Conservation (phyloP, 2,113 vertebrate species). For the Poicephalus meyeri region DNA sequence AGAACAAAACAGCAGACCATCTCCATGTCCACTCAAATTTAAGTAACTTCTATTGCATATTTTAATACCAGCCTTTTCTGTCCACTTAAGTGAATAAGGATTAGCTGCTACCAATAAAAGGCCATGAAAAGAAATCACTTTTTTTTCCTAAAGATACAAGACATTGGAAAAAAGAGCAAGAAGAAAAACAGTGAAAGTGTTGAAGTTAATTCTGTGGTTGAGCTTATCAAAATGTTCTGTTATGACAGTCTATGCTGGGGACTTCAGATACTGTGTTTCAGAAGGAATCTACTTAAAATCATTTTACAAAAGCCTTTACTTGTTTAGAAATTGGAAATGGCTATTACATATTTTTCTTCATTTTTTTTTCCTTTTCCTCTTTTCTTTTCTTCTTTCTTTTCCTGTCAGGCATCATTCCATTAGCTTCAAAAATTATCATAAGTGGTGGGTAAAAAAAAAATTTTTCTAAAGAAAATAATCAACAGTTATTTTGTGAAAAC, state of each 20-base stretch:
- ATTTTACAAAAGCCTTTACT: not conserved
- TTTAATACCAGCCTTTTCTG: not conserved
- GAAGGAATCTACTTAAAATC: not conserved
- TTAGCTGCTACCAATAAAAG: not conserved
- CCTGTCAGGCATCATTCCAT: not conserved
- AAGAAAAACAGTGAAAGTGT: not conserved
- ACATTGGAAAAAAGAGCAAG: not conserved
- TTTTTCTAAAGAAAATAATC: not conserved
- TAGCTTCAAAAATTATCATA: not conserved
- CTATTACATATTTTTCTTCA: accelerated
- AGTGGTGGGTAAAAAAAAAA: not conserved
- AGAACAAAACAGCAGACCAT: not conserved
- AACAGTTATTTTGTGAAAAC: not conserved
- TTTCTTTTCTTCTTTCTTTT: too few relatives aligned
- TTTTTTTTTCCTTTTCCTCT: too few relatives aligned
- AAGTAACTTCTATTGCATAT: not conserved
- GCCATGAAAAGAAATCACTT: not conserved
- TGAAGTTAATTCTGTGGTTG: not conserved
- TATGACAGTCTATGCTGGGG: not conserved
- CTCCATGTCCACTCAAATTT: not conserved
- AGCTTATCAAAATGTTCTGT: not conserved
- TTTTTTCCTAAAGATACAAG: not conserved
- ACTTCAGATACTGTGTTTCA: not conserved
- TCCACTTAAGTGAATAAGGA: not conserved
- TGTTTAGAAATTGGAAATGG: not conserved